Evolutionary conservation across 1,140 invertebrate genomes (phyloP).

Genomic region (Leptoteleia sp.): DNA sequence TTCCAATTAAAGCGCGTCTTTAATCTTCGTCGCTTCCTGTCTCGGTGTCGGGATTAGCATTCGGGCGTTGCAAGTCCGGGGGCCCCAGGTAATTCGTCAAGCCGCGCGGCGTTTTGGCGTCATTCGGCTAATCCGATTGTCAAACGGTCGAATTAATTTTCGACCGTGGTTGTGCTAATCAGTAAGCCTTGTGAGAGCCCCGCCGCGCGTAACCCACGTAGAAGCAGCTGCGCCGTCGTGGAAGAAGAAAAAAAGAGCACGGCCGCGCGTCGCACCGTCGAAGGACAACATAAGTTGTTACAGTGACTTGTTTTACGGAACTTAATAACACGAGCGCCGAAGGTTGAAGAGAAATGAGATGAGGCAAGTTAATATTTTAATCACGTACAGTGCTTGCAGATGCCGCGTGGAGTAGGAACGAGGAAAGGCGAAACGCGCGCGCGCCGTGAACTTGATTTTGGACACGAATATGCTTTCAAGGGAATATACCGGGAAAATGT

Average conservation of each 20-base stretch:
- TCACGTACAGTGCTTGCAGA: slow-evolving; percentile 11
- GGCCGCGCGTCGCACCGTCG: slow-evolving; percentile 13
- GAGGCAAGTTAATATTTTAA: slow-evolving; percentile 39
- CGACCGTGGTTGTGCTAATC: slow-evolving; percentile 61
- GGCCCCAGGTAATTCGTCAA: slow-evolving; percentile 56
- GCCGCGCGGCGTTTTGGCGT: slow-evolving; percentile 11
- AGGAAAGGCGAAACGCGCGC: not conserved
- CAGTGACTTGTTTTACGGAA: slow-evolving; percentile 35
- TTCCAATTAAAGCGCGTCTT: slow-evolving; percentile 54
- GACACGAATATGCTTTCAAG: not conserved
- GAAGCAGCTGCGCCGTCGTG: slow-evolving; percentile 45
- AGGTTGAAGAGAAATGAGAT: slow-evolving; percentile 23
- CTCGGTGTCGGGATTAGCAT: slow-evolving; percentile 51
- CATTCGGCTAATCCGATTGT: slow-evolving; percentile 66
- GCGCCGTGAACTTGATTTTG: not conserved
- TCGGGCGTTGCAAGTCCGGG: slow-evolving; percentile 10
- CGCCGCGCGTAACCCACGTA: slow-evolving; percentile 30
- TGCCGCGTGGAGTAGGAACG: not conserved
- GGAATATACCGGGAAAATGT: not conserved
- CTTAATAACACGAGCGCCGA: slow-evolving; percentile 27
- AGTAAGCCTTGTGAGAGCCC: slow-evolving; percentile 62
- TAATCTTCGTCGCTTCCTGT: slow-evolving; percentile 58
- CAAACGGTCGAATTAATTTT: slow-evolving; percentile 63
- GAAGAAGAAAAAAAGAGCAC: slow-evolving; percentile 5
- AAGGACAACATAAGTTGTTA: slow-evolving; percentile 33